Conservation (phyloP, 2,888 invertebrate genomes). For the Agriopis aurantiaria region DNA sequence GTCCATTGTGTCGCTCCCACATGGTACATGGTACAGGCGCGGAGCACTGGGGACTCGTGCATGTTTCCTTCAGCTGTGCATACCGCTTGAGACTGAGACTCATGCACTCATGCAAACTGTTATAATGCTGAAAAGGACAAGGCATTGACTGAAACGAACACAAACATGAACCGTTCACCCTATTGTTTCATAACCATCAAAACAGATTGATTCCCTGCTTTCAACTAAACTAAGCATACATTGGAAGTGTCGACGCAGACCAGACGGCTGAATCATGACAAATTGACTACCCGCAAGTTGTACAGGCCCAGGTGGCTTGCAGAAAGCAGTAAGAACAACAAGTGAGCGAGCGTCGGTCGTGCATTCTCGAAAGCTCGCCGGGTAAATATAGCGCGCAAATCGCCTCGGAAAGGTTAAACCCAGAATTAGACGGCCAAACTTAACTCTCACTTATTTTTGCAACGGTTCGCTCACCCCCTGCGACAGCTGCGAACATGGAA, state of each 20-base stretch:
- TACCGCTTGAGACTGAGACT: constrained; percentile 18
- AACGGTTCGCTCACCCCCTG: constrained; percentile 50
- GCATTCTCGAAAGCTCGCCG: constrained; percentile 66
- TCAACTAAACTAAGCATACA: neutral
- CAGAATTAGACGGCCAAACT: constrained; percentile 80
- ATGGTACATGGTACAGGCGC: constrained; percentile 22
- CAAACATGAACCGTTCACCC: neutral
- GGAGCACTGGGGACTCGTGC: constrained; percentile 10
- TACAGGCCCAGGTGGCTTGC: constrained; percentile 43
- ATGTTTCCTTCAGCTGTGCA: constrained; percentile 26
- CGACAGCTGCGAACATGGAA: constrained; percentile 24
- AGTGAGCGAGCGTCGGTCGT: constrained; percentile 33
- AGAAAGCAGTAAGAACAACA: constrained; percentile 38
- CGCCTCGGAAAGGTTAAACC: constrained; percentile 78
- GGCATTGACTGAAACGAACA: no score
- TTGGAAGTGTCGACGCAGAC: neutral
- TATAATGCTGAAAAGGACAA: neutral
- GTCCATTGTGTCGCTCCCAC: constrained; percentile 42
- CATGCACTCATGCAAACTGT: constrained; percentile 9
- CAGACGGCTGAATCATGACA: constrained; percentile 39
- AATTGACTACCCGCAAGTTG: constrained; percentile 49
- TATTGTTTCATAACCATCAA: constrained; percentile 1
- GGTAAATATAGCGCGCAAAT: constrained; percentile 71
- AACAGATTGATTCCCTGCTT: neutral
- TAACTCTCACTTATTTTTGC: constrained; percentile 80